Evolutionary conservation across 1,140 invertebrate species (phyloP).

Genomic region (Eriocheir sinensis): DNA sequence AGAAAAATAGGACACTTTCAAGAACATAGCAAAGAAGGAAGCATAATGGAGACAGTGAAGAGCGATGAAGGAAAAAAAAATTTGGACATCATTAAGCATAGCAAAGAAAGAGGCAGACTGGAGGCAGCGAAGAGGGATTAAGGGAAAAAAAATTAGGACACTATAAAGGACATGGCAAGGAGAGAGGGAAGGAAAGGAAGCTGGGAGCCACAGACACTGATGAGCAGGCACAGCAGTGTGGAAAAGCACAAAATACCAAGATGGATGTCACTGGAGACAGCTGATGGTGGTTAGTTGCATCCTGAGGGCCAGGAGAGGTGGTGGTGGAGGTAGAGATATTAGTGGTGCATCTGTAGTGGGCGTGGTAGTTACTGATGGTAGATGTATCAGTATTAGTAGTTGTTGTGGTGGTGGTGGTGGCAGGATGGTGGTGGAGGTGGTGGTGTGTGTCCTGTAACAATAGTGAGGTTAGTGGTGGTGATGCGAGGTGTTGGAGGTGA

Average conservation of each 20-base stretch:
- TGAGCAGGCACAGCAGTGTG: slow-evolving; percentile 47
- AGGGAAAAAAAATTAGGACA: not conserved
- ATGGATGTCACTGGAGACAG: slow-evolving; percentile 59
- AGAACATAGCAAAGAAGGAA: too few species aligned
- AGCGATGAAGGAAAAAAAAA: too few species aligned
- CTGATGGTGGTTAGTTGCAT: slow-evolving; percentile 58
- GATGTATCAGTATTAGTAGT: slow-evolving; percentile 36
- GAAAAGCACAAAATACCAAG: slow-evolving; percentile 53
- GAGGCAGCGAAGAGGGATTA: too few species aligned
- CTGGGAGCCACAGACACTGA: not conserved
- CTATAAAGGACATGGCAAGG: not conserved
- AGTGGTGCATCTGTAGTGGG: not conserved
- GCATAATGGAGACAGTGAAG: too few species aligned
- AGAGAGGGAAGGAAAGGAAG: not conserved
- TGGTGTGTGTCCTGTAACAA: too few species aligned
- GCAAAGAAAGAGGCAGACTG: too few species aligned
- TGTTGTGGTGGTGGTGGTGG: not conserved
- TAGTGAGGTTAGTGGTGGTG: slow-evolving; percentile 45
- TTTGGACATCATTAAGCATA: not conserved
- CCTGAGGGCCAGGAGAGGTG: slow-evolving; percentile 45
- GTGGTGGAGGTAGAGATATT: slow-evolving; percentile 29
- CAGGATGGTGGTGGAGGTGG: slow-evolving; percentile 30
- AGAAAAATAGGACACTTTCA: too few species aligned
- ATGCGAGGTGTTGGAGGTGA: slow-evolving; percentile 43
- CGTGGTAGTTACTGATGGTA: not conserved